Conservation (phyloP, 2,888 invertebrate species). For the Ophraella communa region DNA sequence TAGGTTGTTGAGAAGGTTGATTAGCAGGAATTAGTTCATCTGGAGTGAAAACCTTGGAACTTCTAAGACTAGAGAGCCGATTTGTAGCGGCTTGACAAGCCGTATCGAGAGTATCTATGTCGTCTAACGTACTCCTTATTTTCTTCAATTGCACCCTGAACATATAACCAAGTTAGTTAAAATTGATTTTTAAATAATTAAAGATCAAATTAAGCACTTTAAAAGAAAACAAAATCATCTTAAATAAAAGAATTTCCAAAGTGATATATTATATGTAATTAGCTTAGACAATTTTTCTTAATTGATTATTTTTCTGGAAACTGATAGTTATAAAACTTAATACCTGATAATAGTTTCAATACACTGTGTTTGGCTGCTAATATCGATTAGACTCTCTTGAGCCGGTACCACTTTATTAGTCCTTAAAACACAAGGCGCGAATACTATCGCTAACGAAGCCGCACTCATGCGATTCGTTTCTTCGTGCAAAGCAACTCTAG, state of each 20-base stretch:
- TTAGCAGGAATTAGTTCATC: constrained; percentile 62
- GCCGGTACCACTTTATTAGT: constrained; percentile 88
- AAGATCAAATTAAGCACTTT: too few relatives aligned
- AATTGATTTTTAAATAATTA: not conserved
- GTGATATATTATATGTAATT: too few relatives aligned
- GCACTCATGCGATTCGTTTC: constrained; percentile 91
- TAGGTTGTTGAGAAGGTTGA: constrained; percentile 46
- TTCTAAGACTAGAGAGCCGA: constrained; percentile 77
- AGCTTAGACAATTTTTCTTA: too few relatives aligned
- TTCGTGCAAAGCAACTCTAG: constrained; percentile 86
- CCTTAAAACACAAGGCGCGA: constrained; percentile 91
- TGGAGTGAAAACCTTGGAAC: constrained; percentile 73
- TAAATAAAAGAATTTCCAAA: too few relatives aligned
- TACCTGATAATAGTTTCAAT: constrained; percentile 84
- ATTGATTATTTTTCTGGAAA: too few relatives aligned
- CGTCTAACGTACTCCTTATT: constrained; percentile 83
- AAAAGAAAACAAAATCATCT: too few relatives aligned
- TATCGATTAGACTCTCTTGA: constrained; percentile 90
- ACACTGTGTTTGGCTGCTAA: constrained; percentile 86
- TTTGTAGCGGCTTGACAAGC: constrained; percentile 86
- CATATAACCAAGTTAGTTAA: not conserved
- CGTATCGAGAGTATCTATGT: constrained; percentile 88
- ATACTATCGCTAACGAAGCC: constrained; percentile 90
- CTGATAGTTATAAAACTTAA: not conserved
- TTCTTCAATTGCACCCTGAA: constrained; percentile 76